phyloP scores from a whole-genome alignment of 2,113 vertebrate genomes.

The Chionodraco myersi region DNA sequence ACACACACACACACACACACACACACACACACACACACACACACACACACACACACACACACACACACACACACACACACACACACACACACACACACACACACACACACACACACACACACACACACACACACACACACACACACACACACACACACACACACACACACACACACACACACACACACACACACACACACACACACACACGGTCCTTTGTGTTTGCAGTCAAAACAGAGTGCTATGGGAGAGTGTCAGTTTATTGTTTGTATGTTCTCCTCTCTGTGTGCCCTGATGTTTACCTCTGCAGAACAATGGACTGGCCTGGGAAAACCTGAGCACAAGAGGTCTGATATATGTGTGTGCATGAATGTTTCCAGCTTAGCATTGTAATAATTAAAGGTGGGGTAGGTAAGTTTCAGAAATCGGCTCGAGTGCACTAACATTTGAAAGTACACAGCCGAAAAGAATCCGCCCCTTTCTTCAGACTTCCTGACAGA shows the following conservation, averaged over 20 bases:
- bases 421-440: no score
- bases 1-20: conserved; percentile 37
- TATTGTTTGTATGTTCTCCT: conserved; percentile 69
- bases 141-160: conserved; percentile 39
- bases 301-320: conserved; percentile 70
- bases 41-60: conserved; percentile 39
- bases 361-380: conserved; percentile 2
- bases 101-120: conserved; percentile 39
- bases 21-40: conserved; percentile 39
- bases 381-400: conserved; percentile 26
- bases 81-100: conserved; percentile 39
- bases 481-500: not conserved
- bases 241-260: conserved; percentile 64
- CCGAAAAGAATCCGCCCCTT: no score
- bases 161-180: conserved; percentile 39
- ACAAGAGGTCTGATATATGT: conserved; percentile 27
- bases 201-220: conserved; percentile 51
- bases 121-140: conserved; percentile 39
- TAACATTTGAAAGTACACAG: no score
- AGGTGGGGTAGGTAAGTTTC: not conserved
- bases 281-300: conserved; percentile 65
- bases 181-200: conserved; percentile 39
- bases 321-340: conserved; percentile 56
- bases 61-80: conserved; percentile 39
- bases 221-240: conserved; percentile 76